Conservation (phyloP, 2,888 invertebrate species). For the Ophioninae sp. region DNA sequence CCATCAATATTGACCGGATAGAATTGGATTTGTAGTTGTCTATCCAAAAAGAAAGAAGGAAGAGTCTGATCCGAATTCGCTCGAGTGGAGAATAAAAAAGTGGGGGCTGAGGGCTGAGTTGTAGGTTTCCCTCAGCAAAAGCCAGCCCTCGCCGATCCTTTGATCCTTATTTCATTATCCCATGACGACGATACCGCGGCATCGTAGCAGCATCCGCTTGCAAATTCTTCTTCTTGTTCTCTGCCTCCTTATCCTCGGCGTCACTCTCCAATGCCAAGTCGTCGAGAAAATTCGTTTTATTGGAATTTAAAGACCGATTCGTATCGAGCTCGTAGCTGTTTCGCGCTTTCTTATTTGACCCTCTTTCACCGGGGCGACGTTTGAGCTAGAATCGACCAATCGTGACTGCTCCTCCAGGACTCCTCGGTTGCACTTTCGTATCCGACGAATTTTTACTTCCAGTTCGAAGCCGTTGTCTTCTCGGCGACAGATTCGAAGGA, state of each 20-base stretch:
- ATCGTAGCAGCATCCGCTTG: slow-evolving; percentile 74
- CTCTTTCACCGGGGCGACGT: slow-evolving; percentile 7
- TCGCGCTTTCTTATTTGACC: slow-evolving; percentile 45
- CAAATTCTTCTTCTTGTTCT: slow-evolving; percentile 75
- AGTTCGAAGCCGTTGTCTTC: not conserved
- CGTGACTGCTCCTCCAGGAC: not conserved
- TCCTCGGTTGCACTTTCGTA: not conserved
- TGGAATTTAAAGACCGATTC: slow-evolving; percentile 71
- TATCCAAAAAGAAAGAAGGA: slow-evolving; percentile 23
- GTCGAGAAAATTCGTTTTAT: slow-evolving; percentile 79
- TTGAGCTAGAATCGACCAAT: slow-evolving; percentile 14
- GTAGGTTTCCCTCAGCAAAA: slow-evolving; percentile 64
- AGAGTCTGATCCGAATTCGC: slow-evolving; percentile 42
- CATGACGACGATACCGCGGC: slow-evolving; percentile 67
- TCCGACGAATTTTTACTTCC: not conserved
- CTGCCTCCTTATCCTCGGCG: slow-evolving; percentile 56
- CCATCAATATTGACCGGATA: slow-evolving; percentile 31
- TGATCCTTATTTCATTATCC: slow-evolving; percentile 81
- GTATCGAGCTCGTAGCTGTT: slow-evolving; percentile 44
- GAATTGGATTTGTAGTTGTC: slow-evolving; percentile 68
- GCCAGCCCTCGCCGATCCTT: slow-evolving; percentile 70
- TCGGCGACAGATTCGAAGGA: not conserved
- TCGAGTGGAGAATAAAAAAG: slow-evolving; percentile 52
- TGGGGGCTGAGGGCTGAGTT: slow-evolving; percentile 52
- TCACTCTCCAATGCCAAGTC: slow-evolving; percentile 76